phyloP scores from a whole-genome alignment of 2,797 vertebrate species.

The Phrynocephalus guinanensis region DNA sequence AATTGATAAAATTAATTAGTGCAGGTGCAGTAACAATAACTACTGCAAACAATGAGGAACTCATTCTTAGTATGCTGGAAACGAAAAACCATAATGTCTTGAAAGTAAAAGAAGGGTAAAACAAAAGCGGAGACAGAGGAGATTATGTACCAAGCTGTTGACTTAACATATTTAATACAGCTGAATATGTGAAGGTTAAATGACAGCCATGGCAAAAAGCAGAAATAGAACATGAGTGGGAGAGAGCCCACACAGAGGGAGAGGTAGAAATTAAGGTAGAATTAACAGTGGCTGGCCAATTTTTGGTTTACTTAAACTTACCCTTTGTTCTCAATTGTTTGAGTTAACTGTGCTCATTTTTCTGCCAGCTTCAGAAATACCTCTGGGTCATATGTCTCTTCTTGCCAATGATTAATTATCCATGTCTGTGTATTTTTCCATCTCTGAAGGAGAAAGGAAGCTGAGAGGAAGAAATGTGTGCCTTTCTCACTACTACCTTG shows the following conservation, averaged over 20 bases:
- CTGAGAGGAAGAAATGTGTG: background rate
- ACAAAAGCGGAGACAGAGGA: conserved; percentile 33
- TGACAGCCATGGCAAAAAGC: conserved; percentile 43
- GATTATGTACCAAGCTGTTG: conserved; percentile 43
- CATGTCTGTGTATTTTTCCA: conserved; percentile 38
- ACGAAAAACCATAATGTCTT: conserved; percentile 14
- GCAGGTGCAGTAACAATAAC: conserved; percentile 28
- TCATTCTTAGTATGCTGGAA: conserved; percentile 23
- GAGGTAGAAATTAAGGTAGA: conserved; percentile 6
- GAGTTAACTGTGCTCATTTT: conserved; percentile 1
- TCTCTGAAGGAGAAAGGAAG: background rate
- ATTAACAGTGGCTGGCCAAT: conserved; percentile 29
- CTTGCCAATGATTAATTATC: conserved; percentile 26
- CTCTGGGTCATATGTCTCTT: background rate
- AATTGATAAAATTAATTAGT: conserved; percentile 45
- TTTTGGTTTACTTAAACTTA: conserved; percentile 15
- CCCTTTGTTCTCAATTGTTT: conserved; percentile 19
- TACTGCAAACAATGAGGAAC: conserved; percentile 39
- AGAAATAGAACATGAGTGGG: conserved; percentile 28
- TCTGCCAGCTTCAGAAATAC: conserved; percentile 8
- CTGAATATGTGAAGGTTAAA: conserved; percentile 60
- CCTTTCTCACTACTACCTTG: background rate
- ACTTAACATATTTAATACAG: conserved; percentile 52
- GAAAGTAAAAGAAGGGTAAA: conserved; percentile 48
- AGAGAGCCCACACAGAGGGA: background rate